These are phyloP conservation scores for Drosophila setifemur DNA, from an alignment of 1,140 invertebrate genomes.

Conservation along the genomic window DNA sequence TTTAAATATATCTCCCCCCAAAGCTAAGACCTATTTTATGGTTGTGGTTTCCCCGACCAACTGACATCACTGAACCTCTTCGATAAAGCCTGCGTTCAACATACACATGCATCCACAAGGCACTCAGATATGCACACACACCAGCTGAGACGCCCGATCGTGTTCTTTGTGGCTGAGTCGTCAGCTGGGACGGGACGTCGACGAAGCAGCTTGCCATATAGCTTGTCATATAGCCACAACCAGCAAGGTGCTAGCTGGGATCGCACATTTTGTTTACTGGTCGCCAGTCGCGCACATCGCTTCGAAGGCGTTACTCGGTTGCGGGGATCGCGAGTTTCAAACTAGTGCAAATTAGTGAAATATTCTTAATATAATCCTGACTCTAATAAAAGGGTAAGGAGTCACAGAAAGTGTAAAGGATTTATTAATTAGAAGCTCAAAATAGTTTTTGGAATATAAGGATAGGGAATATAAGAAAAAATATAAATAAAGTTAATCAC, in stretches of 20 bases:
- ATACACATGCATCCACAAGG: slow-evolving; percentile 14
- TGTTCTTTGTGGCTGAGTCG: slow-evolving; percentile 53
- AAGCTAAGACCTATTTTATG: neutral
- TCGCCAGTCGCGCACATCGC: slow-evolving; percentile 72
- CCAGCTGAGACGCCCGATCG: slow-evolving; percentile 64
- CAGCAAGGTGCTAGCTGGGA: slow-evolving; percentile 50
- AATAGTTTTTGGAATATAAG: too few relatives aligned
- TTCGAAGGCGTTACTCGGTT: slow-evolving; percentile 70
- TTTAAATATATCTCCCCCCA: neutral
- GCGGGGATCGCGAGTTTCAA: slow-evolving; percentile 38
- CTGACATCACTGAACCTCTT: slow-evolving; percentile 14
- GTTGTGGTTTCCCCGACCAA: neutral
- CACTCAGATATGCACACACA: slow-evolving; percentile 14
- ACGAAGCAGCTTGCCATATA: slow-evolving; percentile 15
- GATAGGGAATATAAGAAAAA: neutral
- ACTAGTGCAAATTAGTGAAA: too few relatives aligned
- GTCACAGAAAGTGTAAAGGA: neutral
- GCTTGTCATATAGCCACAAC: neutral
- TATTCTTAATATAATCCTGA: too few relatives aligned
- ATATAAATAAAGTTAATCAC: too few relatives aligned
- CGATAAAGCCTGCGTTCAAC: slow-evolving; percentile 63
- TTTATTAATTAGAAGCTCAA: neutral
- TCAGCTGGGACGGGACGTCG: slow-evolving; percentile 14
- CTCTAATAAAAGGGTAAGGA: slow-evolving; percentile 3
- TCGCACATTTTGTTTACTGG: slow-evolving; percentile 65